Base-by-base conservation (phyloP, 2,888 invertebrate genomes). In the Branchipolynoe longqiensis region DNA sequence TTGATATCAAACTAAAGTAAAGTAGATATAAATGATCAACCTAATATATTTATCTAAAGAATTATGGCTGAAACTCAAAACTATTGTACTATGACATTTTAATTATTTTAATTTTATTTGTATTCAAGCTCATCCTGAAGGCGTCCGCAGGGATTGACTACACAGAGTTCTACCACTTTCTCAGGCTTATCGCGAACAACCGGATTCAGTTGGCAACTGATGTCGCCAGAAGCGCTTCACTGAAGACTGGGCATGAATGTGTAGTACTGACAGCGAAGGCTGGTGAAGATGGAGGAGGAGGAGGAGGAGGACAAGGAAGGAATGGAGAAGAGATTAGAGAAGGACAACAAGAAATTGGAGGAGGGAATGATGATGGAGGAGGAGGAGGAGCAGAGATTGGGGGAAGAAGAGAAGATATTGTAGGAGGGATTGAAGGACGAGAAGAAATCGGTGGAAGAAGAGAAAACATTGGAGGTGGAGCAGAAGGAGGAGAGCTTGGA, bases 141-240 rank as follows among this genome's bases (percentile, higher is more conserved):
- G 92, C 93, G 6, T 89, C 89, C 87, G 89, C 89, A 85, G 93
- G 93, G 8, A 91, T 92, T 28, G 90, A 93, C 85, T 93, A 89
- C 87, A 83, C 41, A 12, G 92, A 91, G 58, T 93, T 93, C 86
- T 90, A 89, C 64, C 86, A 88, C 6, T 90, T 93, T 82, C 86
- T 93, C 85, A 85, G 86, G 38, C 87, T 87, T 0, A 90, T 93
- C 38, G 90, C 91, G 18, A 31, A n/a, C 1, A 81, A 84, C 33
- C 40, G 89, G 41, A 31, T 87, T 3, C 40, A 56, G 18, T 54
- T 18, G 12, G 14, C 54, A 12, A 18, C 12, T 18, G 14, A 54
- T 54, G 14, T 14, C 18, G 54, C 12, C 18, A 18, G 54, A 54
- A 14, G 54, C 54, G 18, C 12, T 54, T 14, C 54, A 14, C 54